phyloP scores from a whole-genome alignment of 2,888 invertebrate genomes.

The Itoplectis maculator region DNA sequence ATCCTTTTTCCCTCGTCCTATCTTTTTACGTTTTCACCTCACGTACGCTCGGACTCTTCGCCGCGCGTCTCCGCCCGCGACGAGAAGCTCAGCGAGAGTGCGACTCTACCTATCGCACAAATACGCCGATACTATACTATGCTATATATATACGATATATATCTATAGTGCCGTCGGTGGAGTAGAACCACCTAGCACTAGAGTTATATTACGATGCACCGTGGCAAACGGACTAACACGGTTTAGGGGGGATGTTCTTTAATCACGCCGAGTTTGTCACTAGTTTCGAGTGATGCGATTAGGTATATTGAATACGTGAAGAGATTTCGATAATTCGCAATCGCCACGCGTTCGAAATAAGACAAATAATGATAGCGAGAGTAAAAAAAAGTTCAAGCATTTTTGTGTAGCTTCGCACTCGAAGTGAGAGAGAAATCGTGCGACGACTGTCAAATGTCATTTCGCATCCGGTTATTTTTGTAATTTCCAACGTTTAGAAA shows the following conservation, averaged over 20 bases:
- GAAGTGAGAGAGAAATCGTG: too few species aligned
- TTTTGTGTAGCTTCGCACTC: background rate
- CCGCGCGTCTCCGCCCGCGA: constrained; percentile 49
- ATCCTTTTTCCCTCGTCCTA: constrained; percentile 25
- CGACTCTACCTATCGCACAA: constrained; percentile 42
- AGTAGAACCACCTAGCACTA: background rate
- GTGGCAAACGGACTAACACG: constrained; percentile 11
- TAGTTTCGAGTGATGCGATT: constrained; percentile 40
- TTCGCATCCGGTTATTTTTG: too few species aligned
- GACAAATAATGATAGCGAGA: background rate
- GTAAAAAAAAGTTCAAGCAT: background rate
- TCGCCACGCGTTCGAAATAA: background rate
- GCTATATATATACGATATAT: too few species aligned
- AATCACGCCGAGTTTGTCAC: constrained; percentile 65
- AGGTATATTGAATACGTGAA: constrained; percentile 63
- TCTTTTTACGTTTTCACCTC: constrained; percentile 61
- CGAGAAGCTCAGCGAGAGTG: constrained; percentile 49
- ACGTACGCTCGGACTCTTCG: constrained; percentile 64
- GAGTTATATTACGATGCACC: constrained; percentile 46
- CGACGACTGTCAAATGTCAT: too few species aligned
- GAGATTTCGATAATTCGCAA: background rate
- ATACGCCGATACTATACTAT: constrained; percentile 40
- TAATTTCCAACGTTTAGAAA: too few species aligned
- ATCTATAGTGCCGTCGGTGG: background rate
- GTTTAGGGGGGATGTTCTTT: constrained; percentile 55